Evolutionary conservation across 2,113 vertebrate genomes (phyloP).

Genomic region (Festucalex cinctus): DNA sequence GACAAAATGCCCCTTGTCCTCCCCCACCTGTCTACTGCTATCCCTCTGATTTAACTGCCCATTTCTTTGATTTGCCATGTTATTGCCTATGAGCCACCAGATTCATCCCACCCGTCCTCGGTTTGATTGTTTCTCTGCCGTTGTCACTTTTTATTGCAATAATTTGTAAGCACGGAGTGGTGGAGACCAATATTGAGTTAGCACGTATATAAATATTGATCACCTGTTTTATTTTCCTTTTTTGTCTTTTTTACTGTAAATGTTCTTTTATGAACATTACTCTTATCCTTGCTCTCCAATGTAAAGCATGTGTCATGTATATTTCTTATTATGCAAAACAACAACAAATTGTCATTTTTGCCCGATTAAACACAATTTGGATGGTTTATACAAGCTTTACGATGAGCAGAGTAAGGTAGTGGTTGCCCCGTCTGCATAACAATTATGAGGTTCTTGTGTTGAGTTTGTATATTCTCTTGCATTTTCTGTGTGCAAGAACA

Average conservation of each 20-base stretch:
- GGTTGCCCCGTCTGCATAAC: no score
- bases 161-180: constrained; percentile 11
- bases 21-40: constrained; percentile 42
- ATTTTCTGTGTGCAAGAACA: no score
- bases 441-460: no score
- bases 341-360: not conserved
- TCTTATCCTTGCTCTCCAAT: not conserved
- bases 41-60: constrained; percentile 48
- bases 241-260: not conserved
- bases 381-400: no score
- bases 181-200: constrained; percentile 8
- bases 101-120: constrained; percentile 22
- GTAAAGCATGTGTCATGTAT: not conserved
- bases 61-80: constrained; percentile 54
- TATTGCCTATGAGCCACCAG: constrained; percentile 48
- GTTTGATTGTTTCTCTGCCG: constrained; percentile 6
- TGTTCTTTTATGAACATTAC: not conserved
- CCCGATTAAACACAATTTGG: not conserved
- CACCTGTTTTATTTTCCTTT: not conserved
- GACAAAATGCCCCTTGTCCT: constrained; percentile 39
- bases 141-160: constrained; percentile 31
- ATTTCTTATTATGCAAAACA: not conserved
- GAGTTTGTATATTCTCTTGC: no score
- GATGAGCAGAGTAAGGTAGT: not conserved
- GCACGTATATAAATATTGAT: not conserved